These are phyloP conservation scores for Hecatera dysodea DNA, from an alignment of 2,888 invertebrate species.

Conservation along the genomic window DNA sequence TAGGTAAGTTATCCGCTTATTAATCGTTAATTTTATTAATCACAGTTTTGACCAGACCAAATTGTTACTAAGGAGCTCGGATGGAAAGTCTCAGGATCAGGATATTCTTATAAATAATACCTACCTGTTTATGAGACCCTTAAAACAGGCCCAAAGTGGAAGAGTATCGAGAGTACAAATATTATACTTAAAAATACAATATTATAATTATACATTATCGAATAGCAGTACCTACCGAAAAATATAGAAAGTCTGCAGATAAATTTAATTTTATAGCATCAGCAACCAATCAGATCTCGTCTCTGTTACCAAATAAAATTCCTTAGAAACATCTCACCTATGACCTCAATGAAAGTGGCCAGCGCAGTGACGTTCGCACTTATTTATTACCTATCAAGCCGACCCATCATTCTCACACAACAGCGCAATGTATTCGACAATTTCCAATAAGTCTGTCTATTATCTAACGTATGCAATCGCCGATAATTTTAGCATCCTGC, in stretches of 20 bases:
- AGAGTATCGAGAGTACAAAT: constrained; percentile 1
- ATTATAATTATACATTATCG: not conserved
- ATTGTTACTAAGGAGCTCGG: not conserved
- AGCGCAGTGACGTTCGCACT: constrained; percentile 32
- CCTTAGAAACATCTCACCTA: constrained; percentile 75
- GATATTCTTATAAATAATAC: no score
- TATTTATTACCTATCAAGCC: constrained; percentile 38
- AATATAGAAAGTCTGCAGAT: constrained; percentile 37
- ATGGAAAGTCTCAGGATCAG: not conserved
- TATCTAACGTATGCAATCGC: constrained; percentile 24
- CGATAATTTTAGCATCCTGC: constrained; percentile 20
- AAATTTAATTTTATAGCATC: constrained; percentile 28
- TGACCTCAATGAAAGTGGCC: constrained; percentile 76
- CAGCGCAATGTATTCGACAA: not conserved
- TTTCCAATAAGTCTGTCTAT: constrained; percentile 10
- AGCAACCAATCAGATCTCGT: constrained; percentile 57
- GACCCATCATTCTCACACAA: constrained; percentile 11
- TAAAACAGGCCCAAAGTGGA: not conserved
- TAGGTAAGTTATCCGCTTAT: constrained; percentile 10
- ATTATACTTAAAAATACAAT: not conserved
- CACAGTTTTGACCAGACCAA: not conserved
- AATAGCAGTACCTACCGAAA: constrained; percentile 16
- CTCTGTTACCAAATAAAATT: constrained; percentile 71
- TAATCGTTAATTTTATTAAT: not conserved
- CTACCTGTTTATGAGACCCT: not conserved